These are phyloP conservation scores for Pionites leucogaster DNA, from an alignment of 2,113 vertebrate genomes.

Conservation along the genomic window DNA sequence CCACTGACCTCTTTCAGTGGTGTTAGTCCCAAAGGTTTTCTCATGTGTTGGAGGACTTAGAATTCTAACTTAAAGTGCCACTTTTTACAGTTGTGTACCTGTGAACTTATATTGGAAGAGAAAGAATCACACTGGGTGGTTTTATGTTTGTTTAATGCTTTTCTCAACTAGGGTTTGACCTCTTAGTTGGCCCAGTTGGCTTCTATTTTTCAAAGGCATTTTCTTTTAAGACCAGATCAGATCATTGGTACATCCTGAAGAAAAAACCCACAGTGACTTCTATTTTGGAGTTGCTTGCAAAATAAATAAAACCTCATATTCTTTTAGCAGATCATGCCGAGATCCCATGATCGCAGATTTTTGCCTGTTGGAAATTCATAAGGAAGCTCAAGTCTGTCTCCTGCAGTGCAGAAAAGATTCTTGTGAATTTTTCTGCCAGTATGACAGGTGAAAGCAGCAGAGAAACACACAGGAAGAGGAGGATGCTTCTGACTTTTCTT, in stretches of 20 bases:
- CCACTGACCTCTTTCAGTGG: not conserved
- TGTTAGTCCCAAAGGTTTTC: not conserved
- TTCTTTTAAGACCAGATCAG: not conserved
- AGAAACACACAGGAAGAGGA: not conserved
- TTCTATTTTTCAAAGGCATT: not conserved
- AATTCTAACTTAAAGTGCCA: not conserved
- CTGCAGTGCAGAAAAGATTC: not conserved
- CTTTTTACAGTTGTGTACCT: not conserved
- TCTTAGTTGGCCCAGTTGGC: not conserved
- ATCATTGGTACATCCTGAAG: not conserved
- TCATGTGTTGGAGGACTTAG: not conserved
- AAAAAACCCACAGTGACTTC: not conserved
- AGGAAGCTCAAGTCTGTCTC: slow-evolving; percentile 13
- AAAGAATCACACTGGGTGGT: not conserved
- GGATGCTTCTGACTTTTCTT: slow-evolving; percentile 14
- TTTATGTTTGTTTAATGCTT: not conserved
- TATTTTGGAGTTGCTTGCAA: not conserved
- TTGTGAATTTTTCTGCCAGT: slow-evolving; percentile 1
- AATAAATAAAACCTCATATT: slow-evolving; percentile 32
- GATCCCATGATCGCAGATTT: not conserved
- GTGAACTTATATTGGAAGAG: not conserved
- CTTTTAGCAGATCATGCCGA: not conserved
- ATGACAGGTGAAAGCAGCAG: slow-evolving; percentile 18
- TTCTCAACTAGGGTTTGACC: not conserved
- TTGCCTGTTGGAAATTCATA: not conserved